Evolutionary conservation across 1,140 invertebrate genomes (phyloP), one percentile per base, ranked within the genome.

Genomic region (Tenebrio molitor): DNA sequence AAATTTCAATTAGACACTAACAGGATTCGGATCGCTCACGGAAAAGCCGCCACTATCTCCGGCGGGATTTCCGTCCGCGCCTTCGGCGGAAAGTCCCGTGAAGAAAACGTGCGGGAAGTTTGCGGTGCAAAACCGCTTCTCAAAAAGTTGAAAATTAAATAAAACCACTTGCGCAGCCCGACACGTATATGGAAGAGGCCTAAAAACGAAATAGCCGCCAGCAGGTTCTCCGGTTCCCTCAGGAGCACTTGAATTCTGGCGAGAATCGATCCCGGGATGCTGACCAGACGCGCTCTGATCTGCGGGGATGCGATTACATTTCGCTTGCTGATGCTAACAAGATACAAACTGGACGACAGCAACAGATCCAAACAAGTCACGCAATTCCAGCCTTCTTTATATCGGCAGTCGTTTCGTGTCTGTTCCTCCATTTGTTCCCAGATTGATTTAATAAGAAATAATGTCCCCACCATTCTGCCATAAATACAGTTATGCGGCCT

Each of bases 231-330:
- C 15, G 7, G 10, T 19, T 70, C 68, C 68, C 68, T 36, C 16
- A 70, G 53, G 68, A 70, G 58, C 68, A 70, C 68, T 70, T 70
- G 46, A 70, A 39, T 70, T 70, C 68, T 58, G 39, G 58, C 50
- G 41, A 46, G 50, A 70, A 70, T 70, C 53, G 68, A 70, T 70
- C 68, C 46, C 68, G 53, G 21, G 68, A 70, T 58, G 53, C 50
- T 70, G 68, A 70, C 68, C 68, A 70, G 68, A 62, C 41, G 66
- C 44, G 44, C 23, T 68, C 25, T 46, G 66, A 68, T 68, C 66
- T 68, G 66, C 8, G 44, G 41, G 66, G 66, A 68, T 62, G 68
- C 39, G 68, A 70, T 62, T 70, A 70, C 46, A 36, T 29, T 58
- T 29, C 21, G 10, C 17, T 10, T 58, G 23, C 42, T 46, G 63